Evolutionary conservation across 2,888 invertebrate genomes (phyloP).

Genomic region (Cataglyphis altisquamis): DNA sequence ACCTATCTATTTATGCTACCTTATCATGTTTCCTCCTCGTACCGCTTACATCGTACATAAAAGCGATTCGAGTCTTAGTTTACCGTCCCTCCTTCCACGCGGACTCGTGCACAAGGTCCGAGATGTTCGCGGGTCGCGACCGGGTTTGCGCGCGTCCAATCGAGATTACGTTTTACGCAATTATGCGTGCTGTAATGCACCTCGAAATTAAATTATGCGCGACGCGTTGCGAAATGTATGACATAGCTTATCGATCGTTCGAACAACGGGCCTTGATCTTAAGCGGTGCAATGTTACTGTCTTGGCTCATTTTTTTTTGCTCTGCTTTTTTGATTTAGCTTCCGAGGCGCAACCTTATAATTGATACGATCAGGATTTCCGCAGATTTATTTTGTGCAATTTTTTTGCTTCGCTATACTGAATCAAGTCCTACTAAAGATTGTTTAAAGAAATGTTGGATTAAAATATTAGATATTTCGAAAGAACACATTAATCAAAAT

Average conservation of each 20-base stretch:
- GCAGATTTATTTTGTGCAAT: background rate
- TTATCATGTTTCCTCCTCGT: conserved; percentile 58
- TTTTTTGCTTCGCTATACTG: conserved; percentile 3
- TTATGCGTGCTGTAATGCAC: conserved; percentile 15
- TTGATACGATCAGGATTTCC: background rate
- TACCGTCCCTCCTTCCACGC: conserved; percentile 2
- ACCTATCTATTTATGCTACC: conserved; percentile 42
- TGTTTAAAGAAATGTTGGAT: background rate
- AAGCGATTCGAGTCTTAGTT: conserved; percentile 50
- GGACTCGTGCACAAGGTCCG: conserved; percentile 63
- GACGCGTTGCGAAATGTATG: conserved; percentile 18
- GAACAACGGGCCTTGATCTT: conserved; percentile 42
- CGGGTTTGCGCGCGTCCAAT: conserved; percentile 31
- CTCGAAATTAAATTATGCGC: conserved; percentile 52
- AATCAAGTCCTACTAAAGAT: background rate
- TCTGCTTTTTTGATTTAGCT: background rate
- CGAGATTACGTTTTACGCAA: conserved; percentile 50
- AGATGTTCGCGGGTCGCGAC: conserved; percentile 50
- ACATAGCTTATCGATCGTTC: conserved; percentile 7
- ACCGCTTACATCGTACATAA: conserved; percentile 20
- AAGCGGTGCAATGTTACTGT: conserved; percentile 23
- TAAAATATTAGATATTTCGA: background rate
- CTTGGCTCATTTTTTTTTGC: background rate
- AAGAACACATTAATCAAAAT: background rate
- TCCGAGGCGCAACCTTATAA: background rate